phyloP scores from a whole-genome alignment of 2,888 invertebrate species.

The Polyploca ridens region DNA sequence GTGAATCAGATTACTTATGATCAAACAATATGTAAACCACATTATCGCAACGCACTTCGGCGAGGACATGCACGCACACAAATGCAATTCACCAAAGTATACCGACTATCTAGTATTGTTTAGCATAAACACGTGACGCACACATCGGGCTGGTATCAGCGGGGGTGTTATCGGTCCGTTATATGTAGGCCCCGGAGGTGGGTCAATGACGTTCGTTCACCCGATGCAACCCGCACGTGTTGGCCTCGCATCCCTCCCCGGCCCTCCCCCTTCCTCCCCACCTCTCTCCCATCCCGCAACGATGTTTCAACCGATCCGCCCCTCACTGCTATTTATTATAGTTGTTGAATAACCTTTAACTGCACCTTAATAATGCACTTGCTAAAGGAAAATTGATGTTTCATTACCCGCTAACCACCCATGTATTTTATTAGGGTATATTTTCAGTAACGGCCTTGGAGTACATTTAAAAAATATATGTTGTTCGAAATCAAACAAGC shows the following conservation, averaged over 20 bases:
- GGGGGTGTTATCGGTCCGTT: constrained; percentile 75
- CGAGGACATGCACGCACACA: constrained; percentile 38
- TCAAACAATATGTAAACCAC: constrained; percentile 40
- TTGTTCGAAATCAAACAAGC: too few relatives aligned
- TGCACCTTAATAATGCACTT: constrained; percentile 6
- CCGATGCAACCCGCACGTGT: constrained; percentile 78
- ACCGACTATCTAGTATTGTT: constrained; percentile 27
- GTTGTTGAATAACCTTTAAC: neutral
- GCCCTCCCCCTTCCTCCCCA: constrained; percentile 33
- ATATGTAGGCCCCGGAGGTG: constrained; percentile 76
- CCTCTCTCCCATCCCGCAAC: constrained; percentile 19
- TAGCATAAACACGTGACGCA: constrained; percentile 44
- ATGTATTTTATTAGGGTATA: too few relatives aligned
- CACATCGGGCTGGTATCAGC: constrained; percentile 50
- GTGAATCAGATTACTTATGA: constrained; percentile 25
- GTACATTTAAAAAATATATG: too few relatives aligned
- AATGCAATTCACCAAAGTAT: constrained; percentile 32
- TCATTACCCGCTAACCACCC: too few relatives aligned
- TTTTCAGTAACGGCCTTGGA: too few relatives aligned
- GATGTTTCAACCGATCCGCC: neutral
- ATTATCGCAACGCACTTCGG: constrained; percentile 42
- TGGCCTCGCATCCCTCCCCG: constrained; percentile 62
- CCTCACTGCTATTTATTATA: neutral
- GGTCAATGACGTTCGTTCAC: constrained; percentile 84
- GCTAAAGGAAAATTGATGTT: neutral